Evolutionary conservation across 2,888 invertebrate genomes (phyloP).

Genomic region (Plebejus melissa): DNA sequence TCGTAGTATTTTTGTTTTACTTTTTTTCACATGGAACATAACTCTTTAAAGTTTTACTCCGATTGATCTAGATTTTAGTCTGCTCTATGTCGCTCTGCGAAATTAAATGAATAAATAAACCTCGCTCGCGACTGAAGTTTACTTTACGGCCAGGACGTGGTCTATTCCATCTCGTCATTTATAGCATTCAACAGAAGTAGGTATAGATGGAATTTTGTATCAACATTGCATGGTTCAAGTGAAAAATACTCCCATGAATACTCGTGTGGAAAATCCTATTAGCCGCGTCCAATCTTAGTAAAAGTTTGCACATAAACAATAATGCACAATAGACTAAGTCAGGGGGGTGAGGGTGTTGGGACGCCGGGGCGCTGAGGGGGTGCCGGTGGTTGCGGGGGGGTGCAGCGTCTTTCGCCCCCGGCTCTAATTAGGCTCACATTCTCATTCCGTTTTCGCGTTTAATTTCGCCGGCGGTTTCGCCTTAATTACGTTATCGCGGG

Average conservation of each 20-base stretch:
- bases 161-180: conserved; percentile 2
- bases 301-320: conserved; percentile 18
- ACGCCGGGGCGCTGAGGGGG: conserved; percentile 13
- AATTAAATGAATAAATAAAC: conserved; percentile 11
- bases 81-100: not conserved
- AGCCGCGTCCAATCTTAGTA: not conserved
- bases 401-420: conserved; percentile 54
- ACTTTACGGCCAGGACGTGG: conserved; percentile 16
- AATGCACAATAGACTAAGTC: conserved; percentile 20
- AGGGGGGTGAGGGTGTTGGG: not conserved
- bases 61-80: not conserved
- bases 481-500: conserved; percentile 79
- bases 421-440: conserved; percentile 81
- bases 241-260: not conserved
- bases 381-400: conserved; percentile 33
- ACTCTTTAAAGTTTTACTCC: not conserved
- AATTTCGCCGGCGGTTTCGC: conserved; percentile 78
- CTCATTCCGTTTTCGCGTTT: conserved; percentile 80
- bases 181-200: not conserved
- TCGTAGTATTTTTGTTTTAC: conserved; percentile 31
- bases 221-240: not conserved
- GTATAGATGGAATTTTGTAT: not conserved
- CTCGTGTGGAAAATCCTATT: not conserved
- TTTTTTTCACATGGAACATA: not conserved
- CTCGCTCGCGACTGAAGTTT: not conserved